These are phyloP conservation scores for Clarias macrocephalus DNA, from an alignment of 2,113 vertebrate species.

Conservation along the genomic window DNA sequence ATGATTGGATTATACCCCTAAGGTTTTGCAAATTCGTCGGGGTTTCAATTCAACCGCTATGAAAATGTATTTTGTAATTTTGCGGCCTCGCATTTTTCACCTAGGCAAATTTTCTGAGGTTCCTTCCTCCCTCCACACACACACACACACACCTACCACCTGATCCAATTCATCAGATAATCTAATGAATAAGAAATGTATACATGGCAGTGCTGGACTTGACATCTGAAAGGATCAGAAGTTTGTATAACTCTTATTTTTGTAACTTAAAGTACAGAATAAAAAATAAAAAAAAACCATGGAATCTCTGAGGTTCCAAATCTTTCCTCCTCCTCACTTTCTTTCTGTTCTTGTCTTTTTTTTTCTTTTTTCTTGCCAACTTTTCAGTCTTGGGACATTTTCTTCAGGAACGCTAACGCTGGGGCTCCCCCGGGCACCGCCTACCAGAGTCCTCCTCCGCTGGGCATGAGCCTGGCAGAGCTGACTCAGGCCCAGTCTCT, in stretches of 20 bases:
- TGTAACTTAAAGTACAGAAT: neutral
- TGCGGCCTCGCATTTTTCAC: neutral
- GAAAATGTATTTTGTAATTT: neutral
- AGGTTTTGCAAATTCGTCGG: neutral
- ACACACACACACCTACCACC: no score
- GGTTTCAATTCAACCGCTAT: neutral
- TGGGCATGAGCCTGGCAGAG: slow-evolving; percentile 72
- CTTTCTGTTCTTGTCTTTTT: neutral
- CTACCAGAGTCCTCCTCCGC: slow-evolving; percentile 90
- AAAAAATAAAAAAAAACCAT: neutral
- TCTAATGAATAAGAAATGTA: neutral
- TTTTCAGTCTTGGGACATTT: slow-evolving; percentile 95
- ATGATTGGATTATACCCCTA: no score
- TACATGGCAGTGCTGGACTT: no score
- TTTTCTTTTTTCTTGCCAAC: slow-evolving; percentile 13
- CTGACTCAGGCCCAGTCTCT: slow-evolving; percentile 78
- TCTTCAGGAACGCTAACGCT: slow-evolving; percentile 94
- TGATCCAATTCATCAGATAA: neutral
- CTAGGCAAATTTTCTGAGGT: neutral
- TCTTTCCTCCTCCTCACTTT: neutral
- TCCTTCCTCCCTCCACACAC: no score
- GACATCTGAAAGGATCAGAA: neutral
- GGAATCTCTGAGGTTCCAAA: neutral
- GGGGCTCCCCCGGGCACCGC: slow-evolving; percentile 90
- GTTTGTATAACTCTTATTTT: neutral